Percentiles rank a stretch among this genome's conserved stretches.
phyloP scores from a whole-genome alignment of 2,888 invertebrate species.

The Sesia apiformis region DNA sequence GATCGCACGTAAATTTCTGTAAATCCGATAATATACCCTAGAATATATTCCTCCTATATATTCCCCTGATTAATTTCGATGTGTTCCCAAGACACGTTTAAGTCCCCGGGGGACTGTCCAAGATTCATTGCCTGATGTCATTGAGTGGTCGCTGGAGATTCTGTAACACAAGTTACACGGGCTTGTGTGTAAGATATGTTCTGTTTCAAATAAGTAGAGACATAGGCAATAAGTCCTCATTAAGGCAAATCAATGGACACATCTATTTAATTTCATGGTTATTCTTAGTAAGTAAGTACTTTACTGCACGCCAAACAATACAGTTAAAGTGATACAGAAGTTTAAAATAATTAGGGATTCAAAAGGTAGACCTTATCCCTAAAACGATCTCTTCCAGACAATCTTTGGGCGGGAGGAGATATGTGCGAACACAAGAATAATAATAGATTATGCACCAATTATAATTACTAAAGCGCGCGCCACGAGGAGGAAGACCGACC shows the following conservation, averaged over 20 bases:
- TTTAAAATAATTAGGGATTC: too few species aligned
- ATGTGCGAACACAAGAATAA: too few species aligned
- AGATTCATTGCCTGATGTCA: not conserved
- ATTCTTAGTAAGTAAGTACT: not conserved
- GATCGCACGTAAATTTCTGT: not conserved
- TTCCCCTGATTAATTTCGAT: not conserved
- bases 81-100: not conserved
- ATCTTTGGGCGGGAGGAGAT: too few species aligned
- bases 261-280: not conserved
- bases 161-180: not conserved
- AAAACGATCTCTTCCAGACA: too few species aligned
- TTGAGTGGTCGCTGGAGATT: not conserved
- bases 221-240: not conserved
- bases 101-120: not conserved
- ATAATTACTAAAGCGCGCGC: too few species aligned
- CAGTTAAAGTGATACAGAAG: too few species aligned
- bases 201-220: not conserved
- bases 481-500: too few species aligned
- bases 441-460: too few species aligned
- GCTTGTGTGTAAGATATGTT: not conserved
- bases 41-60: not conserved
- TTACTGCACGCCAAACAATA: too few species aligned
- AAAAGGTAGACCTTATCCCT: too few species aligned
- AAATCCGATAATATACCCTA: not conserved
- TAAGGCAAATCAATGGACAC: not conserved